These are phyloP conservation scores for Syrista parreyssii DNA, from an alignment of 2,888 invertebrate genomes.

Conservation along the genomic window DNA sequence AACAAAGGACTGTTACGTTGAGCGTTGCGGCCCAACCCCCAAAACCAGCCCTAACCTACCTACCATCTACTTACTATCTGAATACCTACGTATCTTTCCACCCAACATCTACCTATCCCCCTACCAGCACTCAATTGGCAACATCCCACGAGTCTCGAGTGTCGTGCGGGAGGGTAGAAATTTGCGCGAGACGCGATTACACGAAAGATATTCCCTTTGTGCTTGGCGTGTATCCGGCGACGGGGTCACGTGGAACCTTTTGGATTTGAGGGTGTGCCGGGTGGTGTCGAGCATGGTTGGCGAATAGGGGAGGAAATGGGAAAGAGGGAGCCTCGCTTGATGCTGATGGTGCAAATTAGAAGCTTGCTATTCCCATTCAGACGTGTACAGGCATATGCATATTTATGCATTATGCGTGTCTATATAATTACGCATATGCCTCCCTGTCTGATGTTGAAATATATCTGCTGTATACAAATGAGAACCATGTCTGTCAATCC, in stretches of 20 bases:
- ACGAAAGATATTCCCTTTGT: conserved; percentile 21
- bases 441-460: background rate
- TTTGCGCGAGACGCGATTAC: conserved; percentile 18
- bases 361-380: conserved; percentile 1
- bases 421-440: background rate
- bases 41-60: background rate
- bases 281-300: background rate
- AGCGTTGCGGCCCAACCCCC: background rate
- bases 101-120: background rate
- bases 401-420: conserved; percentile 7
- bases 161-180: background rate
- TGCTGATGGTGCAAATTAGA: conserved; percentile 16
- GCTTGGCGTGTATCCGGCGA: background rate
- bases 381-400: background rate
- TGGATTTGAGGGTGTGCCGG: background rate
- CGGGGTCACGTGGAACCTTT: background rate
- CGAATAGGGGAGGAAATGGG: conserved; percentile 9
- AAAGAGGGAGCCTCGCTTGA: background rate
- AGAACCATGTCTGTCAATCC: background rate
- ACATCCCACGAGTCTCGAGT: background rate
- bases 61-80: background rate
- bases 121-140: background rate
- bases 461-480: background rate
- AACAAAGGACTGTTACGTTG: conserved; percentile 14
- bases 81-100: background rate